Conservation (phyloP, 2,888 invertebrate species). For the Phortica okadai region DNA sequence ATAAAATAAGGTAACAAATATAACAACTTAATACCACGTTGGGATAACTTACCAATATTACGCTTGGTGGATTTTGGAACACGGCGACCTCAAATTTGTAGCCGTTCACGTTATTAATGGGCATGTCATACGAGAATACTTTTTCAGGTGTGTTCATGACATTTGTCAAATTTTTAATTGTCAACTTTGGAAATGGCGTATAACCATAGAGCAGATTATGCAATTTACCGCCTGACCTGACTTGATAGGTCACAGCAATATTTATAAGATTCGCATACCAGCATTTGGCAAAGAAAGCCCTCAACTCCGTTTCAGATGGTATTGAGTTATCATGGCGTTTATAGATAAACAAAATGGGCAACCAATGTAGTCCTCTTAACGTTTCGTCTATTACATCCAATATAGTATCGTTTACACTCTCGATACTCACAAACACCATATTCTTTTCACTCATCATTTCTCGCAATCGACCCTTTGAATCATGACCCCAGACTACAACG, state of each 20-base stretch:
- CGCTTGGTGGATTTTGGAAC: neutral
- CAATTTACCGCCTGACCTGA: neutral
- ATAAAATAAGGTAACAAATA: neutral
- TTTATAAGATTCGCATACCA: neutral
- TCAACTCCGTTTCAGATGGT: neutral
- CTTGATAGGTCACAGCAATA: neutral
- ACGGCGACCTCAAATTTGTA: neutral
- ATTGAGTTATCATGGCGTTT: neutral
- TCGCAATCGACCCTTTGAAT: neutral
- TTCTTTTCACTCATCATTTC: neutral
- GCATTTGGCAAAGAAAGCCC: neutral
- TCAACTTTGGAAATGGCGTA: constrained; percentile 4
- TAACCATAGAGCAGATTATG: neutral
- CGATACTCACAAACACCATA: neutral
- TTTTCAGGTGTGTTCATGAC: neutral
- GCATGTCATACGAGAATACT: neutral
- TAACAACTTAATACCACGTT: neutral
- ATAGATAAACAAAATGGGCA: constrained; percentile 2
- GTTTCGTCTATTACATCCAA: constrained; percentile 4
- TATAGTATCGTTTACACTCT: neutral
- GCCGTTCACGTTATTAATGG: neutral
- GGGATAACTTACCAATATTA: neutral
- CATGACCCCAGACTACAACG: neutral
- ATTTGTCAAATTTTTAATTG: neutral
- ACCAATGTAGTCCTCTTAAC: neutral